These are phyloP conservation scores for Rhodophaea formosa DNA, from an alignment of 2,888 invertebrate genomes.

Conservation along the genomic window DNA sequence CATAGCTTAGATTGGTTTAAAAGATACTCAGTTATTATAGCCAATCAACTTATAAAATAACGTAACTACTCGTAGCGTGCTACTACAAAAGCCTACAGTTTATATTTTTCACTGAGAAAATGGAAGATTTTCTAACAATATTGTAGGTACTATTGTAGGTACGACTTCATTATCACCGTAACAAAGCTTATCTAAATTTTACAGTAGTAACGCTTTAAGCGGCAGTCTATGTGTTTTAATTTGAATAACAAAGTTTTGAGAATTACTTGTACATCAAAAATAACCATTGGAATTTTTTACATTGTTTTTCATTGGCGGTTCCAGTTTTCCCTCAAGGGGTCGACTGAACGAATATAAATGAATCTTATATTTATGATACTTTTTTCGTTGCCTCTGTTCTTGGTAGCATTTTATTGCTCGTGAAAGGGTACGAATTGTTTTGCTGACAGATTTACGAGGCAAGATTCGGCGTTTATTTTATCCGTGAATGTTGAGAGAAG, in stretches of 20 bases:
- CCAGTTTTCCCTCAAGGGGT: slow-evolving; percentile 60
- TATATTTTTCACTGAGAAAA: too few species aligned
- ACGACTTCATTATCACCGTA: too few species aligned
- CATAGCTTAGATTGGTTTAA: too few species aligned
- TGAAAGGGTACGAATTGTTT: slow-evolving; percentile 80
- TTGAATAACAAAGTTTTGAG: neutral
- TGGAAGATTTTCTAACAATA: too few species aligned
- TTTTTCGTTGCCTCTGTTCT: slow-evolving; percentile 72
- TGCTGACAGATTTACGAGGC: slow-evolving; percentile 79
- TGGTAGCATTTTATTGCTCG: slow-evolving; percentile 79
- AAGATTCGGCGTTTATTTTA: slow-evolving; percentile 77
- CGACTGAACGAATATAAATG: slow-evolving; percentile 78
- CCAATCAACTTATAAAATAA: too few species aligned
- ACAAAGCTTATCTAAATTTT: neutral
- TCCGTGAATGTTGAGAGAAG: slow-evolving; percentile 59
- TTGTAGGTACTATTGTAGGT: too few species aligned
- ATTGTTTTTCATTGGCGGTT: slow-evolving; percentile 57
- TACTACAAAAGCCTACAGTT: too few species aligned
- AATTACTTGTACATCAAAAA: slow-evolving; percentile 25
- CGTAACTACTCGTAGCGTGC: too few species aligned
- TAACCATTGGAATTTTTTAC: slow-evolving; percentile 36
- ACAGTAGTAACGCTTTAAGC: neutral
- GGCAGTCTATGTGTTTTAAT: neutral
- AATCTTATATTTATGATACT: slow-evolving; percentile 80
- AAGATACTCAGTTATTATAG: too few species aligned